Evolutionary conservation across 2,113 vertebrate genomes (phyloP), one percentile per base, ranked within the genome.

Genomic region (Pelecanoides urinatrix): DNA sequence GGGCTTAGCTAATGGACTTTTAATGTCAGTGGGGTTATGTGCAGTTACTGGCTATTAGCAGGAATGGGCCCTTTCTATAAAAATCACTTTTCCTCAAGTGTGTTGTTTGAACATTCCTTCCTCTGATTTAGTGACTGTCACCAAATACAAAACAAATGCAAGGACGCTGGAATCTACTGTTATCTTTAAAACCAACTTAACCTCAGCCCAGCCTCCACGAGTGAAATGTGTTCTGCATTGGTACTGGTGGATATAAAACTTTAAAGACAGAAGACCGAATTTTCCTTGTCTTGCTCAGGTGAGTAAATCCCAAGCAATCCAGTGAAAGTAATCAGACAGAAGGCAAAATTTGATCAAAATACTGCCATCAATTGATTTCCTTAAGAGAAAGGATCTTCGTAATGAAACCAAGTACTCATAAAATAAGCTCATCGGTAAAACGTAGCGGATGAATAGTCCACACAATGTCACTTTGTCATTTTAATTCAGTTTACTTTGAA

Each of bases 1-100:
- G 96, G 98, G 97, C 97, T 99, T 98, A 98, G 98, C 98, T 99
- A 99, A 99, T 99, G 98, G 98, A 97, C 98, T 99, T 98, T 98
- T 98, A 99, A 99, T 98, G 98, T 98, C 98, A 98, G 87, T 49
- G 92, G 97, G 98, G 98, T 98, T 98, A 97, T 83, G 95, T 95
- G 96, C 97, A 98, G 98, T 98, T 98, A 97, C 97, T 96, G 96
- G 97, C 97, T 98, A 98, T 98, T 98, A 98, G 97, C 95, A 97
- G 96, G 97, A 98, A 98, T 92, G 90, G 95, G 79, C 91, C 95
- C 97, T 98, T 98, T 97, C 97, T 97, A 95, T 95, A 98, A 98
- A 98, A 98, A 97, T 95, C 94, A 94, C 97, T 97, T 98, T 97
- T 98, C 97, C 96, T 98, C 97, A 94, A 98, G 97, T 98, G 97